Conservation (phyloP, 2,888 invertebrate genomes). For the Sesia bembeciformis region DNA sequence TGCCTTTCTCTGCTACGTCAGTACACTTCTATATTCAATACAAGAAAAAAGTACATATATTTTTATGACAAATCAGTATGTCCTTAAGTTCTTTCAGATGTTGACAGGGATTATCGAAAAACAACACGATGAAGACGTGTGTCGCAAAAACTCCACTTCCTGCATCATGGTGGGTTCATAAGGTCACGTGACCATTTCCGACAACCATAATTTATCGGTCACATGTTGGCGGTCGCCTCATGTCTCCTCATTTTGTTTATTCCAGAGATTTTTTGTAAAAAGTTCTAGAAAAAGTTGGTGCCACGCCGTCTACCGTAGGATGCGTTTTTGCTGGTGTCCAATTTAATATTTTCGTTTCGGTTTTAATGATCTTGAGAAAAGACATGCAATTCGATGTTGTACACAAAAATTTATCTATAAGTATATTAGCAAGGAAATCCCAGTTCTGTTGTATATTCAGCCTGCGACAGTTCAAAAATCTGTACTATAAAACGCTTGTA, state of each 20-base stretch:
- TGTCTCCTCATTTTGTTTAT: constrained; percentile 10
- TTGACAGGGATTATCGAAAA: not conserved
- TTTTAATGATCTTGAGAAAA: constrained; percentile 10
- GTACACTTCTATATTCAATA: too few relatives aligned
- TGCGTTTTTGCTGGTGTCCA: constrained; percentile 1
- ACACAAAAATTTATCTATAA: too few relatives aligned
- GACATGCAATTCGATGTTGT: too few relatives aligned
- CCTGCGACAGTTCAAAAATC: too few relatives aligned
- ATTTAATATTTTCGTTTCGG: not conserved
- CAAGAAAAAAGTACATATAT: too few relatives aligned
- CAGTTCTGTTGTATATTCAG: too few relatives aligned
- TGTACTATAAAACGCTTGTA: too few relatives aligned
- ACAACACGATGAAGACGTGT: not conserved
- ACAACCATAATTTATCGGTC: constrained; percentile 37
- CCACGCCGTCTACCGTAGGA: constrained; percentile 42
- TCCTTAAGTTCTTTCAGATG: too few relatives aligned
- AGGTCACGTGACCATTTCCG: constrained; percentile 44
- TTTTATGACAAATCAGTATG: too few relatives aligned
- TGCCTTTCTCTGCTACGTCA: too few relatives aligned
- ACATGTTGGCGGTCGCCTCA: constrained; percentile 25
- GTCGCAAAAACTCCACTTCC: not conserved
- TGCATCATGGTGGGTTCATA: not conserved
- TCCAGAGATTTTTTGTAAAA: not conserved
- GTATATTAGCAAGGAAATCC: too few relatives aligned
- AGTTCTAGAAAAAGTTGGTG: constrained; percentile 44